Evolutionary conservation across 2,797 vertebrate genomes (phyloP).

Genomic region (Cottoperca gobio): DNA sequence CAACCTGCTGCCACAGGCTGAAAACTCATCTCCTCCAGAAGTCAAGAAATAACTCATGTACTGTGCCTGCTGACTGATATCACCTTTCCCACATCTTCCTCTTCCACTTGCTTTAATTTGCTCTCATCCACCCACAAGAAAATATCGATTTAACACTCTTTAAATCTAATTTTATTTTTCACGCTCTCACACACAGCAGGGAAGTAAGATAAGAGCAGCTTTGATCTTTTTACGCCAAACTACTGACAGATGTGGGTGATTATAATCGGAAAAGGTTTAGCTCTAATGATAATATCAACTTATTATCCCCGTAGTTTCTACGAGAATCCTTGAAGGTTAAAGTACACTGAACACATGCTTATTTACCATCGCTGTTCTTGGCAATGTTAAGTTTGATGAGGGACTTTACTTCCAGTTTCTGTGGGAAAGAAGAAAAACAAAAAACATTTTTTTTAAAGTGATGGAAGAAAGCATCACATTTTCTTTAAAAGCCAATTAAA

Average conservation of each 20-base stretch:
- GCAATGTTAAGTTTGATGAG: slow-evolving; percentile 94
- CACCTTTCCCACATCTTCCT: slow-evolving; percentile 2
- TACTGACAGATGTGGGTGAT: not conserved
- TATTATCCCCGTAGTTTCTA: not conserved
- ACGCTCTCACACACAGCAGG: not conserved
- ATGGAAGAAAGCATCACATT: no score
- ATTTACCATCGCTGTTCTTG: slow-evolving; percentile 96
- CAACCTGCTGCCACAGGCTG: not conserved
- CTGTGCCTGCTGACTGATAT: slow-evolving; percentile 20
- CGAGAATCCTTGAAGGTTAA: rapidly evolving
- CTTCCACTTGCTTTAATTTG: slow-evolving; percentile 22
- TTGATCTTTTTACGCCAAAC: slow-evolving; percentile 4
- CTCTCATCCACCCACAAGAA: not conserved
- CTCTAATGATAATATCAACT: rapidly evolving
- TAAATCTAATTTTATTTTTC: slow-evolving; percentile 2
- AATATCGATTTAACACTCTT: not conserved
- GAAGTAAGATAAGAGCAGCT: not conserved
- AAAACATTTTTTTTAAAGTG: no score
- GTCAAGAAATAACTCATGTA: not conserved
- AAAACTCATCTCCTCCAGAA: slow-evolving; percentile 4
- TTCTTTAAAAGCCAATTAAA: no score
- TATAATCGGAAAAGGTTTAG: not conserved
- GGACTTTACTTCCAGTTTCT: slow-evolving; percentile 96
- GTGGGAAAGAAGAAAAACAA: slow-evolving; percentile 26
- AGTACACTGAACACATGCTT: not conserved